Evolutionary conservation across 2,888 invertebrate species (phyloP).

Genomic region (Eupithecia vulgata): DNA sequence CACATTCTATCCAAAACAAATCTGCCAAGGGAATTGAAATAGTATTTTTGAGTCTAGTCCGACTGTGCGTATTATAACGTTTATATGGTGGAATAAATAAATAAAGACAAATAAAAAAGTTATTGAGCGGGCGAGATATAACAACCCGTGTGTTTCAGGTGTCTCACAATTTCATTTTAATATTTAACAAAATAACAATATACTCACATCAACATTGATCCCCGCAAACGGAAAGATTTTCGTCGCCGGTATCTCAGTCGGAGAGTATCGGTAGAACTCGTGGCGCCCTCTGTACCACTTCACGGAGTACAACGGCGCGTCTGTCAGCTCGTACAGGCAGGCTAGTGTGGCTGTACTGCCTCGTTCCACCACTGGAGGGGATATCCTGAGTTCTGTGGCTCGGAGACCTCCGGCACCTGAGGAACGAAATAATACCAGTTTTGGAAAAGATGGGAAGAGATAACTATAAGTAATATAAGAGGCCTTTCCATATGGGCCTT

Average conservation of each 20-base stretch:
- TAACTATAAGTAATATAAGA: neutral
- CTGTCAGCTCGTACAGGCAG: constrained; percentile 86
- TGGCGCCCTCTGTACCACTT: constrained; percentile 88
- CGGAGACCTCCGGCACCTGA: constrained; percentile 80
- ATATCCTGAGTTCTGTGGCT: constrained; percentile 82
- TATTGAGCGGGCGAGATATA: too few relatives aligned
- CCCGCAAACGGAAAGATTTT: constrained; percentile 87
- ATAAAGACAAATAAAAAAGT: too few relatives aligned
- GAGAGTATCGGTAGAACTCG: constrained; percentile 87
- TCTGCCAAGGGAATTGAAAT: neutral
- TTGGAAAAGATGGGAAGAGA: neutral
- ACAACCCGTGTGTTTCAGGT: too few relatives aligned
- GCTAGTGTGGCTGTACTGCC: constrained; percentile 85
- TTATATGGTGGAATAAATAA: too few relatives aligned
- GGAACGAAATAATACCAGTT: constrained; percentile 14
- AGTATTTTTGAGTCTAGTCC: too few relatives aligned
- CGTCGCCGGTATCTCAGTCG: constrained; percentile 85
- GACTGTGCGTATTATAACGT: too few relatives aligned
- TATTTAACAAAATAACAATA: neutral
- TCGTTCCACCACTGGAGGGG: constrained; percentile 85
- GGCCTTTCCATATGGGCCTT: too few relatives aligned
- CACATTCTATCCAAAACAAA: too few relatives aligned
- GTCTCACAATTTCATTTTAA: too few relatives aligned
- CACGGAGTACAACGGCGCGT: constrained; percentile 87
- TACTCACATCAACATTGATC: constrained; percentile 87